Base-by-base conservation (phyloP, 2,888 invertebrate genomes). In the Archips xylosteana region DNA sequence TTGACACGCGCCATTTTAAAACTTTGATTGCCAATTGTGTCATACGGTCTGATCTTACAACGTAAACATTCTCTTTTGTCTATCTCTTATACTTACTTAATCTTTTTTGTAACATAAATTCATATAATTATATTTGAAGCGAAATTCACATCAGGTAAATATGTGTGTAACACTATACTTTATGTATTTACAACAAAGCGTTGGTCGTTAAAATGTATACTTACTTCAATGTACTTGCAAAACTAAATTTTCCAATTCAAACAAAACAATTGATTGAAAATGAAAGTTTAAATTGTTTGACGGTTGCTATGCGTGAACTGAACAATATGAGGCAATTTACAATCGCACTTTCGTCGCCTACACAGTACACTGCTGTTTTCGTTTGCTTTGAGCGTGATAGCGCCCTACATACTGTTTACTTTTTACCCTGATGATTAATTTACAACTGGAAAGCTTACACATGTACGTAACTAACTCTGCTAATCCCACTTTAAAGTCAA, bases 241-340 rank as follows among this genome's bases (percentile, higher is more conserved):
- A 57, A 34, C 23, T 39, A 57, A 23, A 59, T 3, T 34, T 69
- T 32, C 51, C 32, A 69, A 68, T 73, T 49, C 9, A n/a, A 68
- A 69, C 49, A 69, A 72, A 71, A 73, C 49, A 59, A 59, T 69
- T 64, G 57, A 60, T 69, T 68, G 63, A 42, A 39, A 42, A 69
- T 73, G 23, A 63, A 68, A 69, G 59, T 73, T 73, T 60, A 49
- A 68, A 57, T 63, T 63, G 68, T 64, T 69, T 51, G 32, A 39
- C 39, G 59, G 39, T 32, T 34, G 39, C 34, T 34, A 49, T 39
- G 73, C 39, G 63, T 15, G 68, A 59, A 47, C 39, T 49, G 47
- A 71, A 71, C 65, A 59, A 67, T 64, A 62, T 47, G 54, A 68
- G 73, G 73, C 57, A 69, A 73, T 73, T 69, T 63, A 64, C 10